These are phyloP conservation scores for Ceyx margarethae DNA, from an alignment of 2,113 vertebrate genomes.

Conservation along the genomic window DNA sequence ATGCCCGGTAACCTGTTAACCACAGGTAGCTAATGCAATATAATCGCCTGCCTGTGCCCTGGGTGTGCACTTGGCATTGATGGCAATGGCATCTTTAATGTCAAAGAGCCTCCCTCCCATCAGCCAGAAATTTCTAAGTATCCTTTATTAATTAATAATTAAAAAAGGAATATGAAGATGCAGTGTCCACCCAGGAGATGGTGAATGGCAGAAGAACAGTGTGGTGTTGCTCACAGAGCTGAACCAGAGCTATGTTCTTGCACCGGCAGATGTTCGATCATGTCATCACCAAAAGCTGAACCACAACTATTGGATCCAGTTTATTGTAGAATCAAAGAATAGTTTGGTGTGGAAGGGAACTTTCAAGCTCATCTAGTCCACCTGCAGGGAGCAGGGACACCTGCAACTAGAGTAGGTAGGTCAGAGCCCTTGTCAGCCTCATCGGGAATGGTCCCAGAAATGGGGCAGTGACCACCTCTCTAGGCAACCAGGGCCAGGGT, in stretches of 20 bases:
- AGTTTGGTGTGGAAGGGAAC: not conserved
- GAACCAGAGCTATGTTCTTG: not conserved
- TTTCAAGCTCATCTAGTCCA: not conserved
- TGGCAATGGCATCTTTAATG: not conserved
- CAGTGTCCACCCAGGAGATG: not conserved
- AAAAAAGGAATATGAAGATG: not conserved
- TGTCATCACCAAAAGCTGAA: not conserved
- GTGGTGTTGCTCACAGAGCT: fast-evolving
- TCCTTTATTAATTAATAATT: not conserved
- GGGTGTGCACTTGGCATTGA: no score
- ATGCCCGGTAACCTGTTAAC: fast-evolving
- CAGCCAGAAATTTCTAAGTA: not conserved
- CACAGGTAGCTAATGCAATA: not conserved
- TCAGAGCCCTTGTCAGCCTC: no score
- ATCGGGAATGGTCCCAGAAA: no score
- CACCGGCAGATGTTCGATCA: not conserved
- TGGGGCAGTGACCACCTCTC: no score
- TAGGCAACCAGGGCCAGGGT: no score
- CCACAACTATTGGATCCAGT: not conserved
- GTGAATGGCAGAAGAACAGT: not conserved
- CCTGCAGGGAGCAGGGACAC: no score
- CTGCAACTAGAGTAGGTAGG: no score
- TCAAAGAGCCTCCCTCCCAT: not conserved
- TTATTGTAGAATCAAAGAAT: no score
- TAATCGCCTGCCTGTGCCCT: fast-evolving